phyloP scores from a whole-genome alignment of 2,113 vertebrate species.

The Panthera tigris region DNA sequence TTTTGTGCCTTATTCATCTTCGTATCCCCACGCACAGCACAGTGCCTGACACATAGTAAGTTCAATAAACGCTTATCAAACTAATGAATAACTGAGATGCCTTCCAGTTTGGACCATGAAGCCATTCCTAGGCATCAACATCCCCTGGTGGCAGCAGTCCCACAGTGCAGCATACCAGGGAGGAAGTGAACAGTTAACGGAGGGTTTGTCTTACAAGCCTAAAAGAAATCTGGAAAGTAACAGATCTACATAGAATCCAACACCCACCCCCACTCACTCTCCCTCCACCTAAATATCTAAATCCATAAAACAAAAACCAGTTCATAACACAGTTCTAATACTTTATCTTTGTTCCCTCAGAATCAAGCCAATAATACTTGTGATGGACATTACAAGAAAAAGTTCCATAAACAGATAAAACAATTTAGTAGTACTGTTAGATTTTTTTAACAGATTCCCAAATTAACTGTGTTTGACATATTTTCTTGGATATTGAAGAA shows the following conservation, averaged over 20 bases:
- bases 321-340: background rate
- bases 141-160: slow-evolving; percentile 42
- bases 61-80: background rate
- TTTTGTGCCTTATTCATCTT: background rate
- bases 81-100: background rate
- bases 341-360: background rate
- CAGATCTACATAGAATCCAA: background rate
- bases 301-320: background rate
- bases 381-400: background rate
- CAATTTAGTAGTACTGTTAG: background rate
- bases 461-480: background rate
- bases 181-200: background rate
- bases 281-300: background rate
- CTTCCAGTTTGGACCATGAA: background rate
- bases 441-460: background rate
- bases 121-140: background rate
- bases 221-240: background rate
- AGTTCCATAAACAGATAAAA: background rate
- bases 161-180: rapidly evolving
- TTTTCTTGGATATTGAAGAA: background rate
- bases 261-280: background rate
- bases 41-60: background rate
- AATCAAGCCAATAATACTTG: background rate
- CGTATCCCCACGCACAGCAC: background rate
- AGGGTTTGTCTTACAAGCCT: background rate